Base-by-base conservation (phyloP, 2,888 invertebrate genomes). In the Eulithis prunata region DNA sequence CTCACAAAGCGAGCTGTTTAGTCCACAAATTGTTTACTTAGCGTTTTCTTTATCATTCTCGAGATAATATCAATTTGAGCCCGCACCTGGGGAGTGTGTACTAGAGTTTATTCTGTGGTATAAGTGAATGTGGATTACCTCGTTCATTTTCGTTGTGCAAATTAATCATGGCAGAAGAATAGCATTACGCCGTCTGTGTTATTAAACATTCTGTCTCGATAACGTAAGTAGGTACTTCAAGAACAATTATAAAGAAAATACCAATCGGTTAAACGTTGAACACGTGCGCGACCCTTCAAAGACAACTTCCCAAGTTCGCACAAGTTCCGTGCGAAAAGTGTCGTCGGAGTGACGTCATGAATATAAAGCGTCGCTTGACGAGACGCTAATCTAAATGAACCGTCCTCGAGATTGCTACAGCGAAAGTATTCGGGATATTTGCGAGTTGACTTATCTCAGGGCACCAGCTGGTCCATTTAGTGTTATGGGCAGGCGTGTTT, bases 401-500 rank as follows among this genome's bases (percentile, higher is more conserved):
- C 75, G 77, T 67, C 76, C 75, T 70, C 71, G 71, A 79, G 76
- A 80, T 82, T 80, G 78, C 78, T 75, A 73, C 71, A 70, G 61
- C 72, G 76, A 77, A 80, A 83, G 81, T 84, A 80, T 82, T 84
- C 77, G 78, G 76, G 73, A 70, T 76, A 75, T 80, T 78, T 70
- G 72, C 68, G 69, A 78, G 74, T 75, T 21, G 75, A 80, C 74
- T 71, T 71, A 65, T 65, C 71, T 55, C 28, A 58, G 67, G 62
- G 69, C 75, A 63, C 45, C 73, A 69, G 72, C 66, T 67, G 71
- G 56, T 63, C 61, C 61, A 62, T 62, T 66, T 54, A 61, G 54
- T 54, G 61, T 62, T 62, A 66, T 66, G 66, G 66, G 28, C 57
- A 61, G 49, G 57, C 62, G 58, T 62, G 57, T 66, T 66, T 61